Conservation (phyloP, 1,140 invertebrate species). For the Leptonema lineaticorne region DNA sequence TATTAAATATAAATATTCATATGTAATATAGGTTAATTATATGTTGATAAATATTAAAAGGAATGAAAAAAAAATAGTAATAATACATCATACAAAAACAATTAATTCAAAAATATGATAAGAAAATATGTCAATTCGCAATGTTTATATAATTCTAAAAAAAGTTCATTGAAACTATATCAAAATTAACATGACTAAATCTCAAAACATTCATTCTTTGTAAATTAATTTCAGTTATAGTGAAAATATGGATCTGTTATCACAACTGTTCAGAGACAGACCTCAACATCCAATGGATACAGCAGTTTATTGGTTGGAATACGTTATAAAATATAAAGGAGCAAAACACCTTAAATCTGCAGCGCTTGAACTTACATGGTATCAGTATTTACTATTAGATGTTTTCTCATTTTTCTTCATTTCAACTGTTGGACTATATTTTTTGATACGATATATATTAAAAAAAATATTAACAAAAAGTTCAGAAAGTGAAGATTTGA, state of each 20-base stretch:
- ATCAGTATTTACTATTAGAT: conserved; percentile 60
- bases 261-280: conserved; percentile 52
- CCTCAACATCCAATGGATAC: conserved; percentile 50
- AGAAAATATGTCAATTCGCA: not conserved
- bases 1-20: not conserved
- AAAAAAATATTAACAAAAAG: not conserved
- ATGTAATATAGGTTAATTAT: not conserved
- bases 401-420: conserved; percentile 47
- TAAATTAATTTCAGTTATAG: conserved; percentile 41
- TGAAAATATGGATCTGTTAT: conserved; percentile 44
- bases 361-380: conserved; percentile 57
- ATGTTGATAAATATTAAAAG: not conserved
- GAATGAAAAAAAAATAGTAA: not conserved
- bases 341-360: conserved; percentile 57
- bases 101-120: not conserved
- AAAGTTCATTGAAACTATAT: not conserved
- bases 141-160: not conserved
- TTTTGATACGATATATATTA: not conserved
- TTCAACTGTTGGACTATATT: not conserved
- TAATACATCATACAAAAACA: not conserved
- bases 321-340: conserved; percentile 59
- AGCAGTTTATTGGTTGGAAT: conserved; percentile 60
- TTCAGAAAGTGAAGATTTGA: not conserved
- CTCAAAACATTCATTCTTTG: too few relatives aligned
- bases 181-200: too few relatives aligned